These are phyloP conservation scores for Drosophila pullipes DNA, from an alignment of 2,888 invertebrate species.

Conservation along the genomic window DNA sequence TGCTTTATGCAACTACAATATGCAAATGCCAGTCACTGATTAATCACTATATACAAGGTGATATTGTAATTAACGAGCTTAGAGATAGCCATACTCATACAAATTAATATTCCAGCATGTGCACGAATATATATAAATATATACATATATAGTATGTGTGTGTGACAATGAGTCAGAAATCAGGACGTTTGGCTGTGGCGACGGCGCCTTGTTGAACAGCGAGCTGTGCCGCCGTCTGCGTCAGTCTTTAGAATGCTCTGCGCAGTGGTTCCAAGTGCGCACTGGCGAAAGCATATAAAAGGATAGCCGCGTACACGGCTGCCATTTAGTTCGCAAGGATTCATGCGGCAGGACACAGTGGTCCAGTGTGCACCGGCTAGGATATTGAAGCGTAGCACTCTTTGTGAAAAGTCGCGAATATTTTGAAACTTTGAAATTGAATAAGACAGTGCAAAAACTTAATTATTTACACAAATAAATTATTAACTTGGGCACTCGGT, in stretches of 20 bases:
- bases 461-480: not conserved
- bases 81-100: not conserved
- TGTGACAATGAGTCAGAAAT: conserved; percentile 73
- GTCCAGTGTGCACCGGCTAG: conserved; percentile 27
- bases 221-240: conserved; percentile 53
- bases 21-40: not conserved
- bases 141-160: conserved; percentile 5
- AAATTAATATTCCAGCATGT: not conserved
- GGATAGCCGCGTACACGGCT: conserved; percentile 59
- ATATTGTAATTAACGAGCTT: conserved; percentile 3
- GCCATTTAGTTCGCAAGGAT: conserved; percentile 77
- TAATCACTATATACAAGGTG: not conserved
- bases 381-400: conserved; percentile 7
- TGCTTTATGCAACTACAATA: not conserved
- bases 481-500: not conserved
- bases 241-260: conserved; percentile 67
- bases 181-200: conserved; percentile 82
- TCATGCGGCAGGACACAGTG: conserved; percentile 73
- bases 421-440: not conserved
- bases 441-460: not conserved
- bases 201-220: conserved; percentile 79
- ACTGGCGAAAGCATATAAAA: conserved; percentile 73
- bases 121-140: not conserved
- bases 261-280: conserved; percentile 71
- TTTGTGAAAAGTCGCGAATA: not conserved